Evolutionary conservation across 2,113 vertebrate species (phyloP).

Genomic region (Oreocharis arfaki): DNA sequence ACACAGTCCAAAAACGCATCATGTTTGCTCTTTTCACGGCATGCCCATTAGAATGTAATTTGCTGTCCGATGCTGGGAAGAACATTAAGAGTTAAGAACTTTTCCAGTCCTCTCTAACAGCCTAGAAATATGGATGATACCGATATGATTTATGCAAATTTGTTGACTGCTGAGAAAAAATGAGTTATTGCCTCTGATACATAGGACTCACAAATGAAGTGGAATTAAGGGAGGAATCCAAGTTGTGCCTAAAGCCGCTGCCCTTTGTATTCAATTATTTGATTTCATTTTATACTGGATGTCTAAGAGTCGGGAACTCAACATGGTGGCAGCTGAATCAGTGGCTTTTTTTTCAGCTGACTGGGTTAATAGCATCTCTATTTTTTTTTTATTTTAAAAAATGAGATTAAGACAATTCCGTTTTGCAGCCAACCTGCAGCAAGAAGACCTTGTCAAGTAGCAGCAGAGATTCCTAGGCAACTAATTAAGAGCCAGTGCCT

Average conservation of each 20-base stretch:
- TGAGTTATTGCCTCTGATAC: background rate
- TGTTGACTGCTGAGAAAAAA: background rate
- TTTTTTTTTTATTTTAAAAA: background rate
- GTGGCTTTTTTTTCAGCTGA: background rate
- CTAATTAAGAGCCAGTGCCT: background rate
- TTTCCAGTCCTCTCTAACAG: background rate
- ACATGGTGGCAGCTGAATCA: background rate
- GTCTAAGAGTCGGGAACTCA: background rate
- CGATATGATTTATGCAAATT: background rate
- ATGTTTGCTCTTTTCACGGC: background rate
- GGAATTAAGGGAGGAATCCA: background rate
- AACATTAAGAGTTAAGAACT: background rate
- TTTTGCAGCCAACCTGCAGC: background rate
- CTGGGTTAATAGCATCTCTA: background rate
- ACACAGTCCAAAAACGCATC: background rate
- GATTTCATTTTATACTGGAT: background rate
- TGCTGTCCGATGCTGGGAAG: background rate
- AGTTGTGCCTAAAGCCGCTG: background rate
- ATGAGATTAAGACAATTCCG: background rate
- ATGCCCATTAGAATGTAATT: background rate
- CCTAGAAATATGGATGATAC: background rate
- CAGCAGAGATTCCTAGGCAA: background rate
- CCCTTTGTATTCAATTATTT: background rate
- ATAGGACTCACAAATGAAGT: background rate
- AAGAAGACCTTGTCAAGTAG: background rate